These are phyloP conservation scores for Anthopleura xanthogrammica DNA, from an alignment of 92 coral and sea anemone species.

Conservation along the genomic window DNA sequence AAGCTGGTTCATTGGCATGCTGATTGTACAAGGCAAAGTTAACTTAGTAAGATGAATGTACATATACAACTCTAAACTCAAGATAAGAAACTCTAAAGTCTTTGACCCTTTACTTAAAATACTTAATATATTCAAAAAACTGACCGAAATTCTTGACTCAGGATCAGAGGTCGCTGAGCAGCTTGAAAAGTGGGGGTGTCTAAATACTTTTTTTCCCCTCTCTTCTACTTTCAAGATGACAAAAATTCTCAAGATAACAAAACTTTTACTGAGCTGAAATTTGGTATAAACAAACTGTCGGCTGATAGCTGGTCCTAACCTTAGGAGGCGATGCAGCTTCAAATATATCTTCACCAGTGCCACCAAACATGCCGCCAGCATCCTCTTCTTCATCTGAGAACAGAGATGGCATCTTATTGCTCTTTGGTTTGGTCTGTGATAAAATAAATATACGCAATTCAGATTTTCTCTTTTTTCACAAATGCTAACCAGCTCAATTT, in stretches of 20 bases:
- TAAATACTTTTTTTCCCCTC: no score
- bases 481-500: no score
- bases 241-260: no score
- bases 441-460: not conserved
- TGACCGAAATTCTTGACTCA: no score
- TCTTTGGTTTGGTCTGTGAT: constrained; percentile 43
- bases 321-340: constrained; percentile 73
- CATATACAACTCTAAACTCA: no score
- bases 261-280: no score
- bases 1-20: constrained; percentile 18
- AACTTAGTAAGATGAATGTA: not conserved
- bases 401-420: constrained; percentile 73
- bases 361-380: constrained; percentile 87
- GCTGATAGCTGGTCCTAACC: constrained; percentile 14
- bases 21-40: not conserved
- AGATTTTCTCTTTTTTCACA: not conserved
- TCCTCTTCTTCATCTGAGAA: constrained; percentile 88
- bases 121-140: no score
- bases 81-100: not conserved
- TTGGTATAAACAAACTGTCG: no score
- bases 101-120: no score
- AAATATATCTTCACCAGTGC: constrained; percentile 83
- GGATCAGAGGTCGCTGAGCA: no score
- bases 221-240: no score
- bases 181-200: no score